phyloP scores from a whole-genome alignment of 2,113 vertebrate genomes.

The Cromileptes altivelis region DNA sequence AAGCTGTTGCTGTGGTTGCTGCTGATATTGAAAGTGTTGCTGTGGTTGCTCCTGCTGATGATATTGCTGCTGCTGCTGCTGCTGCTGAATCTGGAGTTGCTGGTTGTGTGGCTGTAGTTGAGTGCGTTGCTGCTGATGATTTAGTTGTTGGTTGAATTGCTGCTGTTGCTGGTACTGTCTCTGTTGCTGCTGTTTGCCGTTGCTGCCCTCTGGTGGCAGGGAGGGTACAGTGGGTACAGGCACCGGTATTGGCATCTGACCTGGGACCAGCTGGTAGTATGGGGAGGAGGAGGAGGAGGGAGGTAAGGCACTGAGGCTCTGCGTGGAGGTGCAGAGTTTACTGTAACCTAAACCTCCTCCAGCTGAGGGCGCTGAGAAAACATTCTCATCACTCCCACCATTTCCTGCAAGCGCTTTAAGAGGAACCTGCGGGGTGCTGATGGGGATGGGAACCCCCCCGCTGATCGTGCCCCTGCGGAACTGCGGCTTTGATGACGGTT shows the following conservation, averaged over 20 bases:
- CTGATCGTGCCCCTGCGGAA: slow-evolving; percentile 86
- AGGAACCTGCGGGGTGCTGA: slow-evolving; percentile 87
- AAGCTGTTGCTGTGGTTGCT: slow-evolving; percentile 17
- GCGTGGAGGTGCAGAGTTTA: slow-evolving; percentile 84
- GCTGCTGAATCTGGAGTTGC: slow-evolving; percentile 25
- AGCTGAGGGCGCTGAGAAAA: slow-evolving; percentile 42
- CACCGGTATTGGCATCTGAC: slow-evolving; percentile 81
- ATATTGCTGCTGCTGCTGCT: background rate
- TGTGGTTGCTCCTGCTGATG: background rate
- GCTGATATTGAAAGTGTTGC: slow-evolving; percentile 25
- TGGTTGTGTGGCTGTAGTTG: background rate
- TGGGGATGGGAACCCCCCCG: slow-evolving; percentile 87
- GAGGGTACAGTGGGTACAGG: slow-evolving; percentile 60
- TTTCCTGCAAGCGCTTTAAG: slow-evolving; percentile 54
- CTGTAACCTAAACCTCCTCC: slow-evolving; percentile 71
- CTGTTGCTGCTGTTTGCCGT: slow-evolving; percentile 58
- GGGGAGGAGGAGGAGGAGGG: slow-evolving; percentile 77
- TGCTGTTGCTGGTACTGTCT: slow-evolving; percentile 50
- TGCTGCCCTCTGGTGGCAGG: slow-evolving; percentile 47
- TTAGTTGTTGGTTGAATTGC: slow-evolving; percentile 33
- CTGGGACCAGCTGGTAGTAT: slow-evolving; percentile 86
- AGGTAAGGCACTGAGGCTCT: slow-evolving; percentile 83
- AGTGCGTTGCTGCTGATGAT: slow-evolving; percentile 21
- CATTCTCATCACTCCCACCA: slow-evolving; percentile 65
- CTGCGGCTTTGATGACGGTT: slow-evolving; percentile 86